These are phyloP conservation scores for Aphyosemion australe DNA, from an alignment of 2,113 vertebrate species.

Conservation along the genomic window DNA sequence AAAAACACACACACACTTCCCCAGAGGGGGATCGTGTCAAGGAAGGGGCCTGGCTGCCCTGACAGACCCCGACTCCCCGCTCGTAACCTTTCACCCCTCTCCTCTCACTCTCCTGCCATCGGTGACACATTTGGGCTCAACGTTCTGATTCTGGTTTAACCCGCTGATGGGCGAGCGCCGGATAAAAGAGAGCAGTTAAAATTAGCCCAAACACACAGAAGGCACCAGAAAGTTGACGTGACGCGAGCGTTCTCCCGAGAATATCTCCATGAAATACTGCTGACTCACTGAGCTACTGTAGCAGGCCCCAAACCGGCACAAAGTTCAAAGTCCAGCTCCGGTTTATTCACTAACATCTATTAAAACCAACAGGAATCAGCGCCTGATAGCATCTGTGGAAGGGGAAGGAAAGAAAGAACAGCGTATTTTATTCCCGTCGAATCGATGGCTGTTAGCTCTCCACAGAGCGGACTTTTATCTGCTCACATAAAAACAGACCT, in stretches of 20 bases:
- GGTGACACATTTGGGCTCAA: constrained; percentile 20
- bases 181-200: constrained; percentile 17
- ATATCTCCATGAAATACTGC: constrained; percentile 65
- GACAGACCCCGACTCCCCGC: constrained; percentile 39
- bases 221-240: constrained; percentile 32
- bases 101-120: constrained; percentile 9
- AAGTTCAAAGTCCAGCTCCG: constrained; percentile 5
- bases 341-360: not conserved
- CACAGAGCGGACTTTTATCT: constrained; percentile 41
- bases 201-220: not conserved
- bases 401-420: not conserved
- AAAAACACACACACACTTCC: constrained; percentile 43
- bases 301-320: constrained; percentile 39
- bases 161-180: not conserved
- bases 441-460: constrained; percentile 28
- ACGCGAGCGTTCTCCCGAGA: constrained; percentile 61
- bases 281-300: constrained; percentile 68
- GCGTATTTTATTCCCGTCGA: not conserved
- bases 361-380: not conserved
- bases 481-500: constrained; percentile 57
- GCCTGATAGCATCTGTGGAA: not conserved
- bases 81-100: constrained; percentile 59
- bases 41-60: constrained; percentile 43
- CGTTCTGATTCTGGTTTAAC: not conserved
- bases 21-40: constrained; percentile 66